Conservation (phyloP, 2,888 invertebrate species). For the Ormyrus thymus region DNA sequence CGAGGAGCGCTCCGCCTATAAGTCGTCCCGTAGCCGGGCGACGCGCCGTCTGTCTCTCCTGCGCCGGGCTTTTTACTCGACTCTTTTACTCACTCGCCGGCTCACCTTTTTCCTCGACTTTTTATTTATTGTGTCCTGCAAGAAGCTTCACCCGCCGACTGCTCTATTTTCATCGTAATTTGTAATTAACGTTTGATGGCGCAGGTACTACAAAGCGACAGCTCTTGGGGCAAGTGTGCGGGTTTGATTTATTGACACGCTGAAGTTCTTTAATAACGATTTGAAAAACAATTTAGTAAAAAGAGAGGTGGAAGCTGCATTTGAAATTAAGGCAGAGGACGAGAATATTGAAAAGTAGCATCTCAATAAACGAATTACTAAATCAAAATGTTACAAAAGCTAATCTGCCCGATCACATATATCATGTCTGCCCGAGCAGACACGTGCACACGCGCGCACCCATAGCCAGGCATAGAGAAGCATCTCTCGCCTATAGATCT, state of each 20-base stretch:
- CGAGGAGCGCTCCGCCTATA: not conserved
- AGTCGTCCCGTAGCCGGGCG: not conserved
- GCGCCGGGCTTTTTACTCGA: not conserved
- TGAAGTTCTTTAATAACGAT: too few relatives aligned
- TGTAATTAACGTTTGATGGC: too few relatives aligned
- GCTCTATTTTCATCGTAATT: too few relatives aligned
- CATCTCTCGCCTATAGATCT: constrained; percentile 30
- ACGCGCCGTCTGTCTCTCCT: constrained; percentile 14
- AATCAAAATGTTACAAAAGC: constrained; percentile 16
- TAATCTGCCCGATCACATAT: constrained; percentile 24
- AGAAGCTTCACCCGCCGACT: too few relatives aligned
- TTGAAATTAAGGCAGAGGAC: too few relatives aligned
- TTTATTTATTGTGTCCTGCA: too few relatives aligned
- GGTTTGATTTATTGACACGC: too few relatives aligned
- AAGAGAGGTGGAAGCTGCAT: too few relatives aligned
- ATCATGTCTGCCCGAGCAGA: constrained; percentile 14
- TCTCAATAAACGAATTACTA: constrained; percentile 13
- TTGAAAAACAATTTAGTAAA: too few relatives aligned
- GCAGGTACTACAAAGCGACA: too few relatives aligned
- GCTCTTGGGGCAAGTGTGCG: too few relatives aligned
- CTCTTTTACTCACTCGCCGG: not conserved
- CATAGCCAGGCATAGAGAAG: not conserved
- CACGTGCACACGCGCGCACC: not conserved
- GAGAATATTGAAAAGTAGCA: too few relatives aligned
- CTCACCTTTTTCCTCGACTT: not conserved